Evolutionary conservation across 2,888 invertebrate species (phyloP).

Genomic region (Augiades crinisus): DNA sequence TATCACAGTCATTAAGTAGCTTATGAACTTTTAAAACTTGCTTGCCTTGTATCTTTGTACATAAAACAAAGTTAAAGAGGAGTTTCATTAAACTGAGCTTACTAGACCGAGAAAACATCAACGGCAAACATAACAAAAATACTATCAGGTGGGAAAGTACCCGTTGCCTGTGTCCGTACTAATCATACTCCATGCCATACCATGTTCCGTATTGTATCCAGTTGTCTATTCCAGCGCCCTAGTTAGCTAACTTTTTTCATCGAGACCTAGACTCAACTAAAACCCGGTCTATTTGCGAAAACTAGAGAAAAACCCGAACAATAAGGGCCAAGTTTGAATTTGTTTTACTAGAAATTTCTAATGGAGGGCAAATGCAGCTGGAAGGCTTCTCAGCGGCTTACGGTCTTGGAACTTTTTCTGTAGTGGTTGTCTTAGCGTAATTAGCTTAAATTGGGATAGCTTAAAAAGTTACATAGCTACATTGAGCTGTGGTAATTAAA

Average conservation of each 20-base stretch:
- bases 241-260: conserved; percentile 20
- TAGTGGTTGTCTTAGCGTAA: background rate
- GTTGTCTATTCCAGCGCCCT: conserved; percentile 2
- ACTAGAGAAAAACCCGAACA: conserved; percentile 22
- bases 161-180: no score
- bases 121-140: no score
- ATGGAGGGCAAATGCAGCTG: conserved; percentile 13
- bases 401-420: conserved; percentile 4
- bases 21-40: no score
- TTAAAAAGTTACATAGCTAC: no score
- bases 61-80: no score
- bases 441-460: background rate
- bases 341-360: conserved; percentile 12
- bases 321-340: conserved; percentile 23
- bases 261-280: conserved; percentile 15
- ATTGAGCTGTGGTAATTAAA: no score
- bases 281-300: conserved; percentile 14
- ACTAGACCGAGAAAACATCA: no score
- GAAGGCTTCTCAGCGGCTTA: conserved; percentile 1
- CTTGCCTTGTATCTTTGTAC: no score
- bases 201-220: background rate
- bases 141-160: no score
- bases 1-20: no score
- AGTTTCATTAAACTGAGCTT: no score
- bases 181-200: background rate